Evolutionary conservation across 2,113 vertebrate genomes (phyloP), one percentile per base, ranked within the genome.

Genomic region (Mesembrinibis cayennensis): DNA sequence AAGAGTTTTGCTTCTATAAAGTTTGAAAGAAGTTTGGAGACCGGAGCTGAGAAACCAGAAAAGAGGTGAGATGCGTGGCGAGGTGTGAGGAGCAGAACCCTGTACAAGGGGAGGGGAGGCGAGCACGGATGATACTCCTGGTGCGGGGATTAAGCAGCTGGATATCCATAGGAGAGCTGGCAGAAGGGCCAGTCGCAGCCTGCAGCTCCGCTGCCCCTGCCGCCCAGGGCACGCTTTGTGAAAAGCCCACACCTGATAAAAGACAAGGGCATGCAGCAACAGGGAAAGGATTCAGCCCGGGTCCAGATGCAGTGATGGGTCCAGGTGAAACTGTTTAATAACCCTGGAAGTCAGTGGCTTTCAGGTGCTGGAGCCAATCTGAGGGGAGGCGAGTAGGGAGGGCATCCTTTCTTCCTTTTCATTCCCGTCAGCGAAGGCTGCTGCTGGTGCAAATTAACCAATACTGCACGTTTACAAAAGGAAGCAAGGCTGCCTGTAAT

Each of bases 11-110:
- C 32, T 81, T 92, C 55, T 74, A 7, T 20, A 36, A 86, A 42
- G 36, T 78, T 73, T 66, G 45, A 81, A 82, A 86, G 25, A 45
- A 34, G 11, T 66, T 30, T 81, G 44, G 65, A 89, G 30, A 80
- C 9, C 13, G 34, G 30, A 92, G 25, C 16, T 23, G n/a, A 82
- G 81, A 82, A 87, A 42, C 29, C 8, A 38, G 50, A 49, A 44
- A 56, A 59, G 23, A 70, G 3, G 7, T 49, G 47, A 58, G 67
- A 11, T 29, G 8, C 1, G 0, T 13, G 40, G 26, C 2, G 0
- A 29, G 23, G 16, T 30, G 4, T 47, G 72, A 82, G 27, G 45
- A 91, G 34, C 56, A 56, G 61, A 70, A 63, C 5, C 26, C 38
- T 19, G 10, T n/a, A 13, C 11, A n/a, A 55, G 38, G 25, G 6